Evolutionary conservation across 2,888 invertebrate genomes (phyloP).

Genomic region (Synergus laeviventris): DNA sequence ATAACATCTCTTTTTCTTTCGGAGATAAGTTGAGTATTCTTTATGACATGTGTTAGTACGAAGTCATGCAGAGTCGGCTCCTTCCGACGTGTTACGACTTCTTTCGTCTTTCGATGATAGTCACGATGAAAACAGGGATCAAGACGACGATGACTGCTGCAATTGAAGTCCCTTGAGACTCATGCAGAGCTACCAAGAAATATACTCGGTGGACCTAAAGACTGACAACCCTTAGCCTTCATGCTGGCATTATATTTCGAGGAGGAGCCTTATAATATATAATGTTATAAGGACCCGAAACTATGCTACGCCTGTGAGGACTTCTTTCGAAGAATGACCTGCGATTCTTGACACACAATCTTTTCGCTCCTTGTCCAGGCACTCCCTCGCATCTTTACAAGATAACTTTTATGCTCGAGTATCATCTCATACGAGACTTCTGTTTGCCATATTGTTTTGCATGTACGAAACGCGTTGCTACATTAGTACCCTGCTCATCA

Average conservation of each 20-base stretch:
- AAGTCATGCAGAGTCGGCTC: slow-evolving; percentile 15
- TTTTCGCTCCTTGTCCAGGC: slow-evolving; percentile 52
- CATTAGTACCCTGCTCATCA: neutral
- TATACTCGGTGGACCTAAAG: neutral
- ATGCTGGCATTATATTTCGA: slow-evolving; percentile 49
- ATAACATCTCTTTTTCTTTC: slow-evolving; percentile 1
- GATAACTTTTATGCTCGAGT: slow-evolving; percentile 48
- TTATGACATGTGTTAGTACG: neutral
- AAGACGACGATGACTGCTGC: slow-evolving; percentile 10
- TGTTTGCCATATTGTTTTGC: slow-evolving; percentile 13
- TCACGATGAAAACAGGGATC: slow-evolving; percentile 17
- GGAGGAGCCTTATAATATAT: slow-evolving; percentile 53
- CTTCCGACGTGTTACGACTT: too few species aligned
- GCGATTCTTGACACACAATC: slow-evolving; percentile 59
- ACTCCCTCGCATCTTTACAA: slow-evolving; percentile 54
- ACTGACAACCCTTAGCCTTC: slow-evolving; percentile 9
- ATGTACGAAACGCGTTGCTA: neutral
- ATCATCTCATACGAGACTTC: slow-evolving; percentile 37
- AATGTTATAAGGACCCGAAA: slow-evolving; percentile 44
- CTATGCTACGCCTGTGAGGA: slow-evolving; percentile 58
- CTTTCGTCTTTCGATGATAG: neutral
- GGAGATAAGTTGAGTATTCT: neutral
- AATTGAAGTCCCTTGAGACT: neutral
- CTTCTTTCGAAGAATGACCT: slow-evolving; percentile 65
- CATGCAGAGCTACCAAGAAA: slow-evolving; percentile 6